Conservation (phyloP, 2,113 vertebrate species). For the Microcebus tavaratra region DNA sequence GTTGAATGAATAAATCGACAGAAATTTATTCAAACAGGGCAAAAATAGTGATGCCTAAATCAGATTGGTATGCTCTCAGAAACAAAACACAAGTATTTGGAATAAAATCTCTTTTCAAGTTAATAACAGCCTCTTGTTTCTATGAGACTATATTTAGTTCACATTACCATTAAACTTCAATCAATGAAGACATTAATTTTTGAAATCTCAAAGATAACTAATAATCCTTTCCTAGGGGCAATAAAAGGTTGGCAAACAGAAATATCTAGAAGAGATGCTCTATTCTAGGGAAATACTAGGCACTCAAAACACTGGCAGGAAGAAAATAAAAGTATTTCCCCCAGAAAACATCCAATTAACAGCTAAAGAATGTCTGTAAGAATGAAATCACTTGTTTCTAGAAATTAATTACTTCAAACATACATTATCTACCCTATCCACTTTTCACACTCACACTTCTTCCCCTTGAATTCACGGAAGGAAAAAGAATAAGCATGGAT, state of each 20-base stretch:
- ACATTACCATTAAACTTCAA: neutral
- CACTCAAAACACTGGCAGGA: neutral
- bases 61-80: neutral
- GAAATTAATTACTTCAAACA: constrained; percentile 27
- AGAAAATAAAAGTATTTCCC: neutral
- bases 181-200: constrained; percentile 16
- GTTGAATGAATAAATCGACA: constrained; percentile 5
- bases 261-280: neutral
- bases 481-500: neutral
- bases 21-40: neutral
- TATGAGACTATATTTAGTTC: neutral
- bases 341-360: neutral
- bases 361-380: neutral
- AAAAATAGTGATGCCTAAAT: neutral
- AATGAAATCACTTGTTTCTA: neutral
- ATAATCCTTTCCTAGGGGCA: constrained; percentile 6
- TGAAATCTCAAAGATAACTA: neutral
- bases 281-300: neutral
- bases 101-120: neutral
- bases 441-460: neutral
- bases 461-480: neutral
- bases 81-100: neutral
- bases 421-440: neutral
- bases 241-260: neutral
- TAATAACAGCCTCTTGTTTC: neutral